Evolutionary conservation across 2,113 vertebrate species (phyloP).

Genomic region (Microcebus jonahi): DNA sequence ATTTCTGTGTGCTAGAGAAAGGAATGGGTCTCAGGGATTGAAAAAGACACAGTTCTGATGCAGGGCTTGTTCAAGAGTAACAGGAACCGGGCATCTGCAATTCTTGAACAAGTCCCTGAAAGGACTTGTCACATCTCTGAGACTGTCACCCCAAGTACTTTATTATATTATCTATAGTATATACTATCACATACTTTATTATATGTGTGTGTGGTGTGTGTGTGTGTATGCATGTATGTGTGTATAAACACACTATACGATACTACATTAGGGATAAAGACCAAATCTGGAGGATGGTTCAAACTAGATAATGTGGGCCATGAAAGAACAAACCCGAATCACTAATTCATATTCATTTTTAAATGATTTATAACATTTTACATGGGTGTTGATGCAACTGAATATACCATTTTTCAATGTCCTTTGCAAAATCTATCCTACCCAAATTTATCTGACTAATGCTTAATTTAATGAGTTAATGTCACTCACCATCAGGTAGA

Average conservation of each 20-base stretch:
- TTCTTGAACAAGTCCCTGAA: neutral
- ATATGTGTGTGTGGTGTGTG: neutral
- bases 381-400: neutral
- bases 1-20: slow-evolving; percentile 9
- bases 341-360: neutral
- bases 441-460: neutral
- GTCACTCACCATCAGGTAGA: neutral
- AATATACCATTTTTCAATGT: neutral
- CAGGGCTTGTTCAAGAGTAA: neutral
- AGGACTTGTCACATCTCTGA: neutral
- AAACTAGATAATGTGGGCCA: neutral
- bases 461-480: slow-evolving; percentile 17
- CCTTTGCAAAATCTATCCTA: neutral
- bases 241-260: neutral
- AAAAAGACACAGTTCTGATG: neutral
- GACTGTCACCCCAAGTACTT: neutral
- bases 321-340: neutral
- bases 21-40: neutral
- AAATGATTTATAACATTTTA: slow-evolving; percentile 11
- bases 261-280: neutral
- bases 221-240: too few relatives aligned
- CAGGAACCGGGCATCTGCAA: neutral
- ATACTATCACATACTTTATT: neutral
- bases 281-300: neutral
- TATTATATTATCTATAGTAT: neutral